Evolutionary conservation across 2,888 invertebrate species (phyloP), one percentile per base, ranked within the genome.

Genomic region (Spilarctia lutea): DNA sequence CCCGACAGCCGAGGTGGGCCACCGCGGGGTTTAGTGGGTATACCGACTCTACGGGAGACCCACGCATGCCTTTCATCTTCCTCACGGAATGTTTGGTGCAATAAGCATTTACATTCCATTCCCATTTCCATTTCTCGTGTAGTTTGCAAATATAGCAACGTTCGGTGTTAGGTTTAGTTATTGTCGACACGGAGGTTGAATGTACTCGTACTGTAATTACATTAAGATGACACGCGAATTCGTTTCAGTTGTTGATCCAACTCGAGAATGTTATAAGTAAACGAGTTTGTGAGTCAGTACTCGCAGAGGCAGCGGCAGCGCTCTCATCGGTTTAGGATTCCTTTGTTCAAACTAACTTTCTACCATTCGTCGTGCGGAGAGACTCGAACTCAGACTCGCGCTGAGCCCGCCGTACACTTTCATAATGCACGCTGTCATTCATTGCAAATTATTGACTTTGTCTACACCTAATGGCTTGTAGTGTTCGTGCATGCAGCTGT

Each of bases 261-360:
- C 24, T 66, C 27, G 70, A 69, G 56, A 74, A 71, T 48, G 71
- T 68, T 68, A 35, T n/a, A 30, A 72, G 72, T 68, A 39, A 81
- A 83, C 83, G 63, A 75, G 83, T 84, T 83, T 68, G 78, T 83
- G 83, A 83, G 76, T 83, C 83, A 81, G 69, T 65, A 20, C 39
- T 52, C 52, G 75, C 39, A 35, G 52, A 42, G 27, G 67, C 65
- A 33, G 69, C 30, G 2, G 63, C 56, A 52, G 13, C 48, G 42
- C 60, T 75, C 68, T 33, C 79, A 66, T 74, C 27, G 73, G n/a
- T 56, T 73, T 78, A 73, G 78, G 81, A 81, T 76, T 78, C 83
- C 83, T 83, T 84, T 84, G 81, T 83, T 81, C 72, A 78, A 68
- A 24, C 48, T 73, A 82, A 77, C 83, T 83, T 83, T 82, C 85